Base-by-base conservation (phyloP, 2,113 vertebrate species). In the Dicaeum eximium region DNA sequence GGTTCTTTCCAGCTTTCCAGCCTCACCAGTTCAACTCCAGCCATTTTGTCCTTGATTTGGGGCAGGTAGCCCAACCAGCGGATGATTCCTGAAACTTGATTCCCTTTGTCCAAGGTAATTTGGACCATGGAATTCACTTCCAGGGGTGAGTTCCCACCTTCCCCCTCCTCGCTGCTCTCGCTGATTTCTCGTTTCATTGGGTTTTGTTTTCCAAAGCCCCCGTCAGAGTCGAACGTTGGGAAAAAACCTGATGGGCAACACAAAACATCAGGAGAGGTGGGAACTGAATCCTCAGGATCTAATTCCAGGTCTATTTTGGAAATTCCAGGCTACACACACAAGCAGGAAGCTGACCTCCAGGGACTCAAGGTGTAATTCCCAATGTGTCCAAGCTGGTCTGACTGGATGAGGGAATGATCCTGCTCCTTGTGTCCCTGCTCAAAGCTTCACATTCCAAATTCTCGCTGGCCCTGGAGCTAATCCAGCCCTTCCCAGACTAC, bases 21-120 rank as follows among this genome's bases (percentile, higher is more conserved):
- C 47, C 97, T 95, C 92, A 99, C 99, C 98, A 99, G 96, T 74
- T 99, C 99, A 2, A 99, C 95, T 50, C 98, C 99, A 16, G 97
- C 98, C 97, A 97, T 98, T 48, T 47, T 71, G 7, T 96, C 95
- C 10, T 45, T 22, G 10, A 57, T 86, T 1, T 75, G 93, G 3
- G 97, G 97, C 50, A 99, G 67, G 38, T 8, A 74, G 6, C 99
- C 99, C 53, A 98, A 95, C 99, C 99, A 99, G 45, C 98, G 98
- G 90, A 99, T 98, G 27, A 97, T 99, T 84, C 98, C 99, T 0
- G 97, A 98, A 6, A 91, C 60, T 11, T 83, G 93, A 13, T 85
- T 94, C 11, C 97, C 97, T 10, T n/a, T 37, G 11, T 38, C 93
- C 82, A 98, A 57, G 18, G 95, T 89, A 80, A 99, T 98, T 96